Conservation (phyloP, 2,113 vertebrate genomes). For the Orthonyx spaldingii region DNA sequence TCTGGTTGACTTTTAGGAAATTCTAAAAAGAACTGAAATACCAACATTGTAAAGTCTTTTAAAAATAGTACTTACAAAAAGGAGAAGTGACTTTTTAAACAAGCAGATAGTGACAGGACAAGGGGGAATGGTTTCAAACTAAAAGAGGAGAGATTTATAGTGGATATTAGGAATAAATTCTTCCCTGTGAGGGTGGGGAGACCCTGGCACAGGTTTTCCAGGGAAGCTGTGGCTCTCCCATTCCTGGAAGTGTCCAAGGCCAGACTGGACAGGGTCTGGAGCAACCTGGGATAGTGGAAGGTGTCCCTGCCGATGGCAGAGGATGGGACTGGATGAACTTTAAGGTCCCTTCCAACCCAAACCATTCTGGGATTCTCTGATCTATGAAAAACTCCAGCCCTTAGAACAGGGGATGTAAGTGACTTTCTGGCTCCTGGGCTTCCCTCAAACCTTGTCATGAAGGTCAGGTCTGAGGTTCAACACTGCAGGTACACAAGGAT, state of each 20-base stretch:
- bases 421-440: neutral
- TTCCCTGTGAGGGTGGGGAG: neutral
- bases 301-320: neutral
- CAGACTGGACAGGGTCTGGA: neutral
- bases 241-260: neutral
- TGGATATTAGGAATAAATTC: neutral
- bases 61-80: neutral
- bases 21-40: neutral
- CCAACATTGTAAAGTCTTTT: neutral
- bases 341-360: neutral
- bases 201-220: neutral
- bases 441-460: neutral
- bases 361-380: neutral
- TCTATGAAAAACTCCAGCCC: neutral
- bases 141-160: neutral
- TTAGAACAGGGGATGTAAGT: neutral
- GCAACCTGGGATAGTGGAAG: neutral
- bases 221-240: neutral
- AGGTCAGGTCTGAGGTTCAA: neutral
- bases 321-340: neutral
- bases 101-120: neutral
- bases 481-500: no score
- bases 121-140: neutral
- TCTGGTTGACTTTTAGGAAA: neutral
- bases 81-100: neutral